Evolutionary conservation across 2,888 invertebrate genomes (phyloP).

Genomic region (Microctonus hyperodae): DNA sequence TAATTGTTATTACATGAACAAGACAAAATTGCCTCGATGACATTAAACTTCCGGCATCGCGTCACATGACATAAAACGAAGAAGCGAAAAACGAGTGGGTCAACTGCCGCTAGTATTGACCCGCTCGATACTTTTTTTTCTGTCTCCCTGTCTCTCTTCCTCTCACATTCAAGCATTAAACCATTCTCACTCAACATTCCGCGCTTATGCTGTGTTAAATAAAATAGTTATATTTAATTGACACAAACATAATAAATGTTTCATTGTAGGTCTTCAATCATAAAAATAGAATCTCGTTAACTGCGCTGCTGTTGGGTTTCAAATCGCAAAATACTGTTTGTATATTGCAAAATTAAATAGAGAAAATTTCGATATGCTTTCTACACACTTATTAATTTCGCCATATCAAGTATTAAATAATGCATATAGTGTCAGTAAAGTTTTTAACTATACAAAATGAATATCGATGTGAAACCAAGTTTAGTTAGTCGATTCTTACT

Average conservation of each 20-base stretch:
- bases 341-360: constrained; percentile 1
- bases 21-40: not conserved
- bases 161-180: no score
- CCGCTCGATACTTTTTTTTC: not conserved
- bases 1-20: not conserved
- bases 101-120: constrained; percentile 21
- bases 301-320: constrained; percentile 14
- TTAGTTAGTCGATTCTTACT: constrained; percentile 5
- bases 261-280: constrained; percentile 9
- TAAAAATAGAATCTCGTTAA: not conserved
- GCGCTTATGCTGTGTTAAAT: not conserved
- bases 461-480: constrained; percentile 32
- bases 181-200: not conserved
- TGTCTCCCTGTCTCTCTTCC: not conserved
- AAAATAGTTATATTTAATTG: constrained; percentile 4
- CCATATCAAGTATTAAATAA: constrained; percentile 11
- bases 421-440: not conserved
- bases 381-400: constrained; percentile 29
- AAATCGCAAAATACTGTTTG: constrained; percentile 7
- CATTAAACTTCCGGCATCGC: constrained; percentile 5
- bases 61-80: not conserved
- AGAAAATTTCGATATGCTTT: constrained; percentile 38
- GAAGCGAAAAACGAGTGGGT: constrained; percentile 19
- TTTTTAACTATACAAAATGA: constrained; percentile 22
- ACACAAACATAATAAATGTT: constrained; percentile 6